Percentiles rank a stretch among this genome's conserved stretches.
Evolutionary conservation across 2,797 vertebrate genomes (phyloP).

Genomic region (Micrastur ruficollis): DNA sequence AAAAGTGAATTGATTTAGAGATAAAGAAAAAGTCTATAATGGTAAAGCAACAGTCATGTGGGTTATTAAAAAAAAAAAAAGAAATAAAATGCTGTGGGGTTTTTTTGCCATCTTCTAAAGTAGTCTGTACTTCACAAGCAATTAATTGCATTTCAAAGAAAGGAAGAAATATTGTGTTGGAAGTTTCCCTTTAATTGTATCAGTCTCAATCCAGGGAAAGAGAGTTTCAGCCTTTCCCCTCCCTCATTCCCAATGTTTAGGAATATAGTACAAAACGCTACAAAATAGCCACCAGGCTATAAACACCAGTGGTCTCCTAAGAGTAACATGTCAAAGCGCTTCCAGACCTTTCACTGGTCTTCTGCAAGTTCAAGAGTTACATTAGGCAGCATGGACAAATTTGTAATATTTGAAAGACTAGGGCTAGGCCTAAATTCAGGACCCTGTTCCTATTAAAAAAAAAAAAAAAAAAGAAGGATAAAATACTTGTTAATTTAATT

Average conservation of each 20-base stretch:
- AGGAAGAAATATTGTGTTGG: background rate
- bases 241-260: background rate
- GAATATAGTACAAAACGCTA: background rate
- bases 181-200: background rate
- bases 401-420: background rate
- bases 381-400: background rate
- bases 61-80: background rate
- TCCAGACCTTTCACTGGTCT: background rate
- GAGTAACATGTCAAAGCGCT: background rate
- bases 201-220: background rate
- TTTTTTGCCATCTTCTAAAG: background rate
- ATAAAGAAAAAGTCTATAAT: background rate
- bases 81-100: rapidly evolving
- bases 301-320: background rate
- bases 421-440: background rate
- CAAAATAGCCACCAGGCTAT: background rate
- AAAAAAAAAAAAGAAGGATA: no score
- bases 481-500: background rate
- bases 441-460: background rate
- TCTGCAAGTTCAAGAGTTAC: background rate
- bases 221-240: background rate
- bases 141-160: background rate
- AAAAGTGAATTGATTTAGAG: background rate
- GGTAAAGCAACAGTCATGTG: background rate
- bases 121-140: background rate